These are phyloP conservation scores for Clunio marinus DNA, from an alignment of 2,888 invertebrate species.

Conservation along the genomic window DNA sequence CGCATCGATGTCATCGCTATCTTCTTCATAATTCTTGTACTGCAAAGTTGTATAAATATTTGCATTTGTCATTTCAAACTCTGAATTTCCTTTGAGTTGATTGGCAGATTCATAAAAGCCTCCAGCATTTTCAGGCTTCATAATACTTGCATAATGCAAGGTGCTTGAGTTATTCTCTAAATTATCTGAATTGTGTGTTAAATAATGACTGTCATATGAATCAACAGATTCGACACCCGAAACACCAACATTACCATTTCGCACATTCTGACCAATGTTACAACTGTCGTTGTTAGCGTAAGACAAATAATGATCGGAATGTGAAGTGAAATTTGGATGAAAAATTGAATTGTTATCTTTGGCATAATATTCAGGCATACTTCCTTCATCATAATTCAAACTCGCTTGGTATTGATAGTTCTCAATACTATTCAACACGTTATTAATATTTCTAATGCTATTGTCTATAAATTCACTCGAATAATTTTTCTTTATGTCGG, in stretches of 20 bases:
- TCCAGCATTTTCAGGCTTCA: slow-evolving; percentile 23
- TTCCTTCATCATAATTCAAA: slow-evolving; percentile 34
- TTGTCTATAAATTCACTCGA: slow-evolving; percentile 50
- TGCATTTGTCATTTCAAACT: slow-evolving; percentile 57
- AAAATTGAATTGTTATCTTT: slow-evolving; percentile 33
- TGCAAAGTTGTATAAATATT: slow-evolving; percentile 55
- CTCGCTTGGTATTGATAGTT: slow-evolving; percentile 31
- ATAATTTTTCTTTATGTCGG: slow-evolving; percentile 39
- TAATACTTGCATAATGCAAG: slow-evolving; percentile 30
- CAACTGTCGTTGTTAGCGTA: slow-evolving; percentile 22
- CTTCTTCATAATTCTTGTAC: slow-evolving; percentile 42
- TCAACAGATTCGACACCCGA: slow-evolving; percentile 51
- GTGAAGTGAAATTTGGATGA: slow-evolving; percentile 24
- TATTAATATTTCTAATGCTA: slow-evolving; percentile 47
- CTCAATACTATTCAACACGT: slow-evolving; percentile 32
- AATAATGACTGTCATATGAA: slow-evolving; percentile 51
- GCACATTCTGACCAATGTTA: slow-evolving; percentile 5
- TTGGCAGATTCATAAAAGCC: slow-evolving; percentile 13
- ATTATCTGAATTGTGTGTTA: slow-evolving; percentile 46
- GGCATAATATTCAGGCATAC: slow-evolving; percentile 37
- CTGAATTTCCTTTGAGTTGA: slow-evolving; percentile 46
- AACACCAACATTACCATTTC: slow-evolving; percentile 47
- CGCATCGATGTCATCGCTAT: slow-evolving; percentile 43
- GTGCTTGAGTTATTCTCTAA: slow-evolving; percentile 8
- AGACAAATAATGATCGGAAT: slow-evolving; percentile 39